Evolutionary conservation across 2,113 vertebrate genomes (phyloP).

Genomic region (Patagioenas fasciata): DNA sequence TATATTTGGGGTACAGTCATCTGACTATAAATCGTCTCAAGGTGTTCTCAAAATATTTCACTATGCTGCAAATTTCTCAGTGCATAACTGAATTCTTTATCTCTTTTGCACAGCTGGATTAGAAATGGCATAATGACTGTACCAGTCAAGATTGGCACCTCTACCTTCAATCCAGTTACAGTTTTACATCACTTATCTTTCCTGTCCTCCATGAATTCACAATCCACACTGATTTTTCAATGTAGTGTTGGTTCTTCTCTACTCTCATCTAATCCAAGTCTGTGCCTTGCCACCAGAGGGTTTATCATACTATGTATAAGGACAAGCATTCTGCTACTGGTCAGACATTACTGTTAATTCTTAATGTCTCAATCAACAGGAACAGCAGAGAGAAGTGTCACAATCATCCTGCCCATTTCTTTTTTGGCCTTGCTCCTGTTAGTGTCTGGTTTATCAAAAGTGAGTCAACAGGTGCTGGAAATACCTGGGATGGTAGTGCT

Average conservation of each 20-base stretch:
- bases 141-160: background rate
- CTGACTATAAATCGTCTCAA: background rate
- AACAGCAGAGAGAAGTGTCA: background rate
- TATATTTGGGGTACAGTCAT: background rate
- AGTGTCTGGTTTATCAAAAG: background rate
- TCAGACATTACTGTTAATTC: accelerated
- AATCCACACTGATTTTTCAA: background rate
- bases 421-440: background rate
- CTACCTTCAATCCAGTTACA: accelerated
- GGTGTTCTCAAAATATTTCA: background rate
- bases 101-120: background rate
- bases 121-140: background rate
- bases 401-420: background rate
- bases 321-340: background rate
- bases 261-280: background rate
- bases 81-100: background rate
- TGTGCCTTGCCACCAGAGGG: background rate
- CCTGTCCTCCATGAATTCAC: background rate
- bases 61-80: background rate
- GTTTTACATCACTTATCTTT: background rate
- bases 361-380: background rate
- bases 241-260: background rate
- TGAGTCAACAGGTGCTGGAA: background rate
- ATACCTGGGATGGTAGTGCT: background rate
- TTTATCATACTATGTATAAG: background rate